Evolutionary conservation across 2,888 invertebrate species (phyloP).

Genomic region (Stenodema calcarata): DNA sequence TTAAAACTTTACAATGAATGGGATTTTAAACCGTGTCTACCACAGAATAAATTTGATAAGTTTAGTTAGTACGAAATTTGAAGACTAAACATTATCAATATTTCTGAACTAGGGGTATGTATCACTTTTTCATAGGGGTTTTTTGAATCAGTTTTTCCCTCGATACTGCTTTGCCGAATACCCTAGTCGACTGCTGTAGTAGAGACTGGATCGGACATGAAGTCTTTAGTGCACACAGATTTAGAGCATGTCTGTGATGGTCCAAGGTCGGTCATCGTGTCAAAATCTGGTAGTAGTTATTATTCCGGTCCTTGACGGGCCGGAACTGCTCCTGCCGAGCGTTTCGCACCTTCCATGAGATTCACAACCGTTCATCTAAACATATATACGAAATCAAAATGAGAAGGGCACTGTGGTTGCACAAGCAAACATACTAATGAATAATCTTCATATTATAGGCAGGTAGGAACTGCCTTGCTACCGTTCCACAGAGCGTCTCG

Average conservation of each 20-base stretch:
- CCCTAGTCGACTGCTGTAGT: background rate
- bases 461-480: too few relatives aligned
- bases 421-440: too few relatives aligned
- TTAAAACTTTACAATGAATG: background rate
- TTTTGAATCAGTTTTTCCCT: too few relatives aligned
- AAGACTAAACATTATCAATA: background rate
- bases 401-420: too few relatives aligned
- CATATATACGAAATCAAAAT: background rate
- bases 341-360: slow-evolving; percentile 35
- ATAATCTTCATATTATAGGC: too few relatives aligned
- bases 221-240: background rate
- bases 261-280: slow-evolving; percentile 56
- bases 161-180: background rate
- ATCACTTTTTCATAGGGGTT: background rate
- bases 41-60: background rate
- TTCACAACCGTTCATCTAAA: slow-evolving; percentile 47
- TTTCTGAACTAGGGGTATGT: background rate
- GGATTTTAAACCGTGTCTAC: background rate
- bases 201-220: background rate
- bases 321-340: slow-evolving; percentile 43
- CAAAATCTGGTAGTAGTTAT: slow-evolving; percentile 56
- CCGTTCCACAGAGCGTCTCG: too few relatives aligned
- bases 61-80: background rate
- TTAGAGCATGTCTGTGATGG: slow-evolving; percentile 56
- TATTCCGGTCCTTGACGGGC: slow-evolving; percentile 42